Evolutionary conservation across 1,140 invertebrate genomes (phyloP), one percentile per base, ranked within the genome.

Genomic region (Euura lappo): DNA sequence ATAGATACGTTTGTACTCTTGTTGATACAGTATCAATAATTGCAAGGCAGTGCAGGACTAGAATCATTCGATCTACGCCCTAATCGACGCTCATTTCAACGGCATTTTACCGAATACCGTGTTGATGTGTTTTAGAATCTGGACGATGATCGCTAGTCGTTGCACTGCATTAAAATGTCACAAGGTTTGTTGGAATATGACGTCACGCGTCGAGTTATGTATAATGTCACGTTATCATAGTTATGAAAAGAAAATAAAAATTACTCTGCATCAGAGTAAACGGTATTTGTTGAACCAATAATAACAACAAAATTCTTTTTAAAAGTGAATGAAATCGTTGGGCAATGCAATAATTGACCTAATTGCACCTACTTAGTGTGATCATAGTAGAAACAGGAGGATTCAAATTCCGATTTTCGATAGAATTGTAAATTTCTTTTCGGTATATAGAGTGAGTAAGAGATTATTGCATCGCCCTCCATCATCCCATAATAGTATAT

Each of bases 201-300:
- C 6, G 6, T 60, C 2, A 6, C 4, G 51, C 42, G 44, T 68
- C 28, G 42, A 28, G 66, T 68, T 68, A 28, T 28, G 28, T 68
- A 13, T 68, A 13, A 28, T 68, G 8, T 8, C 8, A 68, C 42
- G 4, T 68, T 11, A 13, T 64, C 13, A 64, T 64, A 68, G 42
- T 68, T 42, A 68, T 68, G 60, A 1, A 13, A 64, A 13, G 1
- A 1, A 64, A 28, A 43, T 5, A 43, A 68, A 43, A 68, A 68
- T 28, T 81, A 72, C 80, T 82, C 82, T 84, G 81, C 79, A 84
- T 84, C 82, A 84, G 82, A 84, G 81, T 83, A 75, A 71, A 68
- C 77, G n/a, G 71, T 83, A 82, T 83, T 81, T 82, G 79, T 82
- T 75, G 72, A 64, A 75, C 71, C 7, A 75, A 80, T 51, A 64